Evolutionary conservation across 2,113 vertebrate species (phyloP), one percentile per base, ranked within the genome.

Genomic region (Anoplopoma fimbria): DNA sequence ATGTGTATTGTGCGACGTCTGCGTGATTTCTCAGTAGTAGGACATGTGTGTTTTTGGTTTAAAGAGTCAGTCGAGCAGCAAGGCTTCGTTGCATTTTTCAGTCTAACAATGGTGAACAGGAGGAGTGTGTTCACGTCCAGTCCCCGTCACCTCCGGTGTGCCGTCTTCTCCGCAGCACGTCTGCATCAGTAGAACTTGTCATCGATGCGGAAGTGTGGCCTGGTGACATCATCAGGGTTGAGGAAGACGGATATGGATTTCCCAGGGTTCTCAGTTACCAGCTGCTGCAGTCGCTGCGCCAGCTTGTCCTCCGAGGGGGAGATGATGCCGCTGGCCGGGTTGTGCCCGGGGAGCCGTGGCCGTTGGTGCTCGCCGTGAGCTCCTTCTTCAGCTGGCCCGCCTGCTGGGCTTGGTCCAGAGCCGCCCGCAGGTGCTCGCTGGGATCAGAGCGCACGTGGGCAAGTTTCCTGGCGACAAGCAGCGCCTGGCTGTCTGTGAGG

Each of bases 171-270:
- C 4, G 51, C 51, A 27, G 79, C 55, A 0, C 2, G 9, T 27
- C 31, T 2, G 23, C 47, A 5, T 96, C 83, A 96, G 91, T 95
- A 96, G 82, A 96, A 96, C 86, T 96, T 96, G 85, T 96, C 96
- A 0, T 96, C 96, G 51, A 96, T 96, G 83, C 96, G 95, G 83
- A 96, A 96, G 85, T 96, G 96, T 0, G 96, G 96, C 78, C 95
- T 81, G 29, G 92, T 95, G 81, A 96, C 96, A 3, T 96, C 96
- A 19, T 96, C 96, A 0, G 96, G 96, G 89, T 96, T 96, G 47
- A 96, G 95, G 91, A 96, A 96, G 81, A 96, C 96, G 0, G 96
- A 96, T 85, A 96, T 96, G 72, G 95, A 96, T 80, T 96, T 96
- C 58, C 96, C 96, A 0, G 95, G 96, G 84, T 96, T 96, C 86